A percentile compares a stretch with the other conserved stretches of the same genome.
These are phyloP conservation scores for Ambastaia sidthimunki DNA, from an alignment of 2,797 vertebrate genomes.

Conservation along the genomic window DNA sequence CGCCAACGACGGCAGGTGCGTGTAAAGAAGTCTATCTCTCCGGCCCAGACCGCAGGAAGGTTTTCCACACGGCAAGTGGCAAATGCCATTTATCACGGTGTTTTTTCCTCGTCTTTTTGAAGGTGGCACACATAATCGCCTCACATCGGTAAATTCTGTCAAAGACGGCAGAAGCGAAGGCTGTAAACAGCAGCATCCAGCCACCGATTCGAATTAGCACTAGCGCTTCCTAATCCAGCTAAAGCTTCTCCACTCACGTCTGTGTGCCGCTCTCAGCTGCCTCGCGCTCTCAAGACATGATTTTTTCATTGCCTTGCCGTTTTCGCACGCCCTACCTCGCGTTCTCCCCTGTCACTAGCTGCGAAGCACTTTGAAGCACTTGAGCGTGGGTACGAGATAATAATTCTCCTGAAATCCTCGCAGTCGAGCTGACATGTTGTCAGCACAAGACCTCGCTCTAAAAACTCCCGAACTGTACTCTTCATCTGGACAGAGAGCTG, in stretches of 20 bases:
- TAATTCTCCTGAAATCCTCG: constrained; percentile 80
- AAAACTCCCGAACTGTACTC: constrained; percentile 58
- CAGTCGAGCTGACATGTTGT: constrained; percentile 79
- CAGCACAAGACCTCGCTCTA: constrained; percentile 61
- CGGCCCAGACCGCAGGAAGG: constrained; percentile 9
- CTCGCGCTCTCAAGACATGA: constrained; percentile 36
- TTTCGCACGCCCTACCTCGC: background rate
- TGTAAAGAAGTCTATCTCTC: constrained; percentile 47
- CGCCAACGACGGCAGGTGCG: constrained; percentile 5
- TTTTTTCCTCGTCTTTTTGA: constrained; percentile 33
- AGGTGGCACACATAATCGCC: constrained; percentile 43
- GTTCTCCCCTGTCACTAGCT: constrained; percentile 58
- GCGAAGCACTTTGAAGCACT: constrained; percentile 62
- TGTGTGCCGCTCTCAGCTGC: constrained; percentile 43
- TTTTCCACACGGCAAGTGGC: background rate
- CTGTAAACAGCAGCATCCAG: constrained; percentile 54
- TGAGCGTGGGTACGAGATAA: constrained; percentile 70
- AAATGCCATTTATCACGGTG: constrained; percentile 25
- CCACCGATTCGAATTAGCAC: constrained; percentile 51
- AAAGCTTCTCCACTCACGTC: constrained; percentile 47
- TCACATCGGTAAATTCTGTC: constrained; percentile 47
- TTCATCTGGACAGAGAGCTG: constrained; percentile 51
- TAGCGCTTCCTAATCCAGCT: constrained; percentile 39
- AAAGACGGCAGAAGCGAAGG: constrained; percentile 41
- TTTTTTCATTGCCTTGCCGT: constrained; percentile 19